Conservation (phyloP, 1,140 invertebrate genomes). For the Bombus pyrosoma region DNA sequence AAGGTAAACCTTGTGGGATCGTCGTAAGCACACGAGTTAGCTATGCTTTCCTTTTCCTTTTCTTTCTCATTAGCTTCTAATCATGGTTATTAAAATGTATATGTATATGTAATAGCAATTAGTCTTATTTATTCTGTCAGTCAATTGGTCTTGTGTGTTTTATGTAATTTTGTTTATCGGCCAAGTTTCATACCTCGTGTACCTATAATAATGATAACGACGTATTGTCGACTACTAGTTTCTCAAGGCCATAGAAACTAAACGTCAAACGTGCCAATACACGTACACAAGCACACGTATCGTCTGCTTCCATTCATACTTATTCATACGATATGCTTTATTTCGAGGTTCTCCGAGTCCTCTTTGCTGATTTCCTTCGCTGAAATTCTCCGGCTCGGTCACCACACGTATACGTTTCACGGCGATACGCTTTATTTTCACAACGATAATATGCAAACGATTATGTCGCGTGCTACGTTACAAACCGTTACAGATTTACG, state of each 20-base stretch:
- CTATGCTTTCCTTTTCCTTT: neutral
- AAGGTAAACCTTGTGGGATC: neutral
- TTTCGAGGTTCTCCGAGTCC: neutral
- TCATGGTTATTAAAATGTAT: neutral
- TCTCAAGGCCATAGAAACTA: too few species aligned
- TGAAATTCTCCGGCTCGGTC: neutral
- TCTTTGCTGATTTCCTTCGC: neutral
- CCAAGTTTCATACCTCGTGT: neutral
- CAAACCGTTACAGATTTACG: constrained; percentile 35
- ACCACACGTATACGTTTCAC: neutral
- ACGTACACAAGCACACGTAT: too few species aligned
- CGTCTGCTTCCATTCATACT: neutral
- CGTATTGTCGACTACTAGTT: neutral
- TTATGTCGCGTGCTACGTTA: constrained; percentile 40
- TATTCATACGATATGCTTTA: neutral
- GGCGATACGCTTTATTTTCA: constrained; percentile 17
- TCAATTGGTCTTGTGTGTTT: neutral
- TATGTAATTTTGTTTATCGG: neutral
- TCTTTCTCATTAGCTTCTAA: neutral
- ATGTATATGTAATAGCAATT: neutral
- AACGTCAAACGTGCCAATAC: neutral
- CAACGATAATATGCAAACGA: constrained; percentile 38
- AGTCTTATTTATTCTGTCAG: constrained; percentile 6
- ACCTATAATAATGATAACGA: neutral
- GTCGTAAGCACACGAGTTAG: too few species aligned